Evolutionary conservation across 2,113 vertebrate genomes (phyloP).

Genomic region (Tyrannus savana): DNA sequence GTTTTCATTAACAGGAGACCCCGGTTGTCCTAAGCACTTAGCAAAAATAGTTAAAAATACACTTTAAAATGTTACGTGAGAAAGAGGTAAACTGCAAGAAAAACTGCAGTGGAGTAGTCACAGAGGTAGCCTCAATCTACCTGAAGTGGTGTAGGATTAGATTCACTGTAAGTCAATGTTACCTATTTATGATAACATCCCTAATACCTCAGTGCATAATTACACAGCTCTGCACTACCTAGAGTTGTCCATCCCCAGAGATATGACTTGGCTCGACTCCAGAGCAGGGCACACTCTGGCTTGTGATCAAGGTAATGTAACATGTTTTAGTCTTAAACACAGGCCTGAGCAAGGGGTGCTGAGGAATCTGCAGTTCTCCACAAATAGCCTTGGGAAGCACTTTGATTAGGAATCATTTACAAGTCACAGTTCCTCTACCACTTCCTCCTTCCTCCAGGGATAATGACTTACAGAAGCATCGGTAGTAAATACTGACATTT

Average conservation of each 20-base stretch:
- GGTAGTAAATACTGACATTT: background rate
- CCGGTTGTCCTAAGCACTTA: slow-evolving; percentile 34
- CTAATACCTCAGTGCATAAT: background rate
- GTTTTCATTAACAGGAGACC: slow-evolving; percentile 28
- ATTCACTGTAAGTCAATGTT: background rate
- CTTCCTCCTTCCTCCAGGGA: background rate
- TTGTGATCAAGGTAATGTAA: background rate
- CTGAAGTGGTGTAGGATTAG: background rate
- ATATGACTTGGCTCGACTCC: background rate
- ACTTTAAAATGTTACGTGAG: background rate
- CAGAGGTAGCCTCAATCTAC: background rate
- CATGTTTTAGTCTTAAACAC: background rate
- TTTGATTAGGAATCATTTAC: slow-evolving; percentile 9
- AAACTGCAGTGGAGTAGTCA: background rate
- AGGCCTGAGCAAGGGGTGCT: slow-evolving; percentile 4
- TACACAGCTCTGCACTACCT: background rate
- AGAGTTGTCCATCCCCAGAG: background rate
- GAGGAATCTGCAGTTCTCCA: background rate
- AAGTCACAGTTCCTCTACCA: background rate
- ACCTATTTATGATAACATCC: background rate
- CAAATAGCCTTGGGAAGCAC: slow-evolving; percentile 4
- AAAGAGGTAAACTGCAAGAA: background rate
- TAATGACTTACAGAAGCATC: slow-evolving; percentile 17
- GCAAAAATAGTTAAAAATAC: slow-evolving; percentile 28
- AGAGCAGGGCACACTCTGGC: background rate